A percentile compares a stretch with the other conserved stretches of the same genome.
These are phyloP conservation scores for Leistus spinibarbis DNA, from an alignment of 2,888 invertebrate genomes.

Conservation along the genomic window DNA sequence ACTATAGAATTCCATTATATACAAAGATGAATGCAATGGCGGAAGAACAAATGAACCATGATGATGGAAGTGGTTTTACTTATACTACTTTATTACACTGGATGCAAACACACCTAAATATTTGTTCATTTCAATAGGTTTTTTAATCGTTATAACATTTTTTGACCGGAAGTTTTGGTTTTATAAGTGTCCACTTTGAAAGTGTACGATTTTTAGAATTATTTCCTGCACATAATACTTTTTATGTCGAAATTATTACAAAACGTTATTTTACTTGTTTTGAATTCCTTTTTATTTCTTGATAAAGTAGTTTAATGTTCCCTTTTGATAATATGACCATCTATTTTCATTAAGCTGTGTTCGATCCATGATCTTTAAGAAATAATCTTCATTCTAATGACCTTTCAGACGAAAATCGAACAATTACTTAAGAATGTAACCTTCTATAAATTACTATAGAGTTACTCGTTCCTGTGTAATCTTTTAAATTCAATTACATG, in stretches of 20 bases:
- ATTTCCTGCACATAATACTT: neutral
- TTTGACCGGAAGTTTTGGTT: conserved; percentile 4
- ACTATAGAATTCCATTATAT: neutral
- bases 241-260: neutral
- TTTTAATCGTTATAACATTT: neutral
- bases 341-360: neutral
- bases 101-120: neutral
- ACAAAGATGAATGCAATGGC: neutral
- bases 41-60: conserved; percentile 4
- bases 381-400: neutral
- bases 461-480: neutral
- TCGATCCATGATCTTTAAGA: neutral
- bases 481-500: neutral
- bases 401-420: neutral
- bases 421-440: neutral
- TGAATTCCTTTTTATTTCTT: no score
- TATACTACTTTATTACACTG: no score
- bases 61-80: neutral
- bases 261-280: no score
- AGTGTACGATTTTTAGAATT: neutral
- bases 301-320: no score
- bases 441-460: neutral
- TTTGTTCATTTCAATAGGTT: neutral
- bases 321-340: no score
- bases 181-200: neutral